A percentile compares a stretch with the other conserved stretches of the same genome.
Evolutionary conservation across 1,140 invertebrate genomes (phyloP).

Genomic region (Drosophila kurseongensis): DNA sequence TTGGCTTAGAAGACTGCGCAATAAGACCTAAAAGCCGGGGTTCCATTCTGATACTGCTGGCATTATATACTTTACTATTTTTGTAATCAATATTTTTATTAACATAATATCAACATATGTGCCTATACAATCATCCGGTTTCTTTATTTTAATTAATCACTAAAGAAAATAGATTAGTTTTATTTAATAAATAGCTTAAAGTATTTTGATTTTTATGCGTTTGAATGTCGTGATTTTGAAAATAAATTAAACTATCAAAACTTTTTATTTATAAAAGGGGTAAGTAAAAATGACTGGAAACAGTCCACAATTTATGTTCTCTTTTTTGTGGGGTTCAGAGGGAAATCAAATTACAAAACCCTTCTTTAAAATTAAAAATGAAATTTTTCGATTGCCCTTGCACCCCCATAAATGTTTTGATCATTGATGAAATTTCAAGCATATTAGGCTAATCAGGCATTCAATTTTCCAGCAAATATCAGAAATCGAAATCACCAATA

Average conservation of each 20-base stretch:
- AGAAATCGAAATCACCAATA: conserved; percentile 53
- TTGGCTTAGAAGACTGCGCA: no score
- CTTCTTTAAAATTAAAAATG: background rate
- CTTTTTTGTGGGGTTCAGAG: background rate
- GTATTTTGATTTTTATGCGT: no score
- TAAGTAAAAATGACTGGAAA: background rate
- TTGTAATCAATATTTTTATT: background rate
- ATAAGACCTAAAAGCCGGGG: background rate
- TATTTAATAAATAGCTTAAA: no score
- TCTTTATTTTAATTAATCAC: background rate
- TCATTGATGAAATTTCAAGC: conserved; percentile 8
- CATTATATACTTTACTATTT: background rate
- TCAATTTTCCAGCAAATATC: conserved; percentile 54
- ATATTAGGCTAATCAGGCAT: conserved; percentile 64
- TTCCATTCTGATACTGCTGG: background rate
- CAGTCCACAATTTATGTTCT: no score
- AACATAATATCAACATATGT: background rate
- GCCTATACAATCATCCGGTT: no score
- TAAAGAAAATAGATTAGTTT: no score
- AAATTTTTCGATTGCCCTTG: no score
- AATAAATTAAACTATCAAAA: no score
- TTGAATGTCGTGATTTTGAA: no score
- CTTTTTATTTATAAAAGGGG: background rate
- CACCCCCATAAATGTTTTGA: conserved; percentile 5
- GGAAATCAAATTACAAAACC: background rate